Percentiles rank a stretch among this genome's conserved stretches.
phyloP scores from a whole-genome alignment of 2,888 invertebrate species.

The Lordiphosa fenestrarum region DNA sequence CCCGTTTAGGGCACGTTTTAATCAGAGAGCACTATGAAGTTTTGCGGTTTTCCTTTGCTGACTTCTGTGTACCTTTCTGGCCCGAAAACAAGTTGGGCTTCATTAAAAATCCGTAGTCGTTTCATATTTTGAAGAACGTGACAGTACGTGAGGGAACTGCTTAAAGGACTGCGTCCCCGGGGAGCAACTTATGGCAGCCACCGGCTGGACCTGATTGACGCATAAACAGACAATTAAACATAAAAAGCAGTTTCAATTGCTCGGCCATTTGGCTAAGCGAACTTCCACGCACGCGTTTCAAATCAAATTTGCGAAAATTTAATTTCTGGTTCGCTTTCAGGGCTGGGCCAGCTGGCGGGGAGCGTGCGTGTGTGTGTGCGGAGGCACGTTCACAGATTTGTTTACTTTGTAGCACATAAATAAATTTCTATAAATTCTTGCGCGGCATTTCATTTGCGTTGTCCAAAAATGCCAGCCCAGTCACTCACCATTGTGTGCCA shows the following conservation, averaged over 20 bases:
- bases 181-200: constrained; percentile 17
- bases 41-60: constrained; percentile 35
- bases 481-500: constrained; percentile 42
- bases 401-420: constrained; percentile 68
- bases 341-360: constrained; percentile 38
- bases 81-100: constrained; percentile 50
- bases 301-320: constrained; percentile 70
- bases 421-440: constrained; percentile 75
- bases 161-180: constrained; percentile 1
- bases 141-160: constrained; percentile 67
- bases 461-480: constrained; percentile 60
- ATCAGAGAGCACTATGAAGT: constrained; percentile 55
- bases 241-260: constrained; percentile 41
- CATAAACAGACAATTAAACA: constrained; percentile 66
- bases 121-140: constrained; percentile 75
- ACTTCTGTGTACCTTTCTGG: constrained; percentile 3
- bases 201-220: constrained; percentile 61
- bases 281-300: constrained; percentile 69
- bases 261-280: constrained; percentile 52
- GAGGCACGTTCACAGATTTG: constrained; percentile 66
- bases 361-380: constrained; percentile 51
- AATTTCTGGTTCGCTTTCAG: constrained; percentile 66
- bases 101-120: constrained; percentile 76
- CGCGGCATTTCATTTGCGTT: constrained; percentile 71
- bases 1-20: constrained; percentile 66